phyloP scores from a whole-genome alignment of 2,113 vertebrate genomes.

The rat (Rattus norvegicus) region DNA sequence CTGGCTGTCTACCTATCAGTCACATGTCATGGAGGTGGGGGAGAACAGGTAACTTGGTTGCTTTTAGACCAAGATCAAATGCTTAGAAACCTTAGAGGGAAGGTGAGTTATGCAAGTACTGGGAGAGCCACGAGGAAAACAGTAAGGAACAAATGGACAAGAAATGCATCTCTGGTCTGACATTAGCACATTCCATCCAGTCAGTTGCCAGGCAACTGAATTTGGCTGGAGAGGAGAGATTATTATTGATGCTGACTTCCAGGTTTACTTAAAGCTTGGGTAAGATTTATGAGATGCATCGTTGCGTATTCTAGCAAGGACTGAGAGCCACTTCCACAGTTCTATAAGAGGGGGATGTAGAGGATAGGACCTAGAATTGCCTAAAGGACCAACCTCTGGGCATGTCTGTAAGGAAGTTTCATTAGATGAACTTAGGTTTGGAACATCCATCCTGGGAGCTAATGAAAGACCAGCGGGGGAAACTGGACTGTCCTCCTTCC shows the following conservation, averaged over 20 bases:
- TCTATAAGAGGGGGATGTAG: neutral
- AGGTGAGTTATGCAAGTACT: neutral
- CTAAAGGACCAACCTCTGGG: neutral
- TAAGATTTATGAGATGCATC: neutral
- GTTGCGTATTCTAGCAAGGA: neutral
- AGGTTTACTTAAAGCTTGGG: conserved; percentile 13
- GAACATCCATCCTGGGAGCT: neutral
- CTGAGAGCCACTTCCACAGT: neutral
- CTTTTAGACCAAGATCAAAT: neutral
- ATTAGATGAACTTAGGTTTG: neutral
- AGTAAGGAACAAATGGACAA: neutral
- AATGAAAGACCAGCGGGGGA: no score
- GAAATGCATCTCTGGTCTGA: neutral
- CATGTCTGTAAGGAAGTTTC: neutral
- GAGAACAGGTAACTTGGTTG: neutral
- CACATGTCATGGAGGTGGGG: no score
- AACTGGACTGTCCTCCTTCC: no score
- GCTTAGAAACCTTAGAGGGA: neutral
- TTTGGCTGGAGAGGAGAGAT: neutral
- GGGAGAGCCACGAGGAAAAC: neutral
- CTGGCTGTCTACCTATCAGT: neutral
- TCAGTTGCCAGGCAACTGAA: neutral
- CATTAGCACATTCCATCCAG: neutral
- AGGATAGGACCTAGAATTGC: neutral
- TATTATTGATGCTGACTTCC: neutral